Conservation (phyloP, 2,113 vertebrate genomes). For the Glareola pratincola region DNA sequence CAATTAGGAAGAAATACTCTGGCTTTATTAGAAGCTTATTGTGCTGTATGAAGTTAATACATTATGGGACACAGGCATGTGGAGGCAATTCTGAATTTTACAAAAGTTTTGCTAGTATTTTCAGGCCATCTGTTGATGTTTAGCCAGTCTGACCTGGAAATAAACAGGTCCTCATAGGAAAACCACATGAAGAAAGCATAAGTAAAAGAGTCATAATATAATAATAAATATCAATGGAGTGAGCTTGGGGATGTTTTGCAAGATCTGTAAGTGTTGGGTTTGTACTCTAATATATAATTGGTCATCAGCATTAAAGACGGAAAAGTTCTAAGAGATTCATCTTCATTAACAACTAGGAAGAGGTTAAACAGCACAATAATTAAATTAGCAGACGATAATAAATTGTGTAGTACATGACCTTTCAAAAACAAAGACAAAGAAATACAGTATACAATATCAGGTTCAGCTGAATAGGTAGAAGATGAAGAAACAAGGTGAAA, state of each 20-base stretch:
- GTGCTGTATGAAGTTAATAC: neutral
- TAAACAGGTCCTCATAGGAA: neutral
- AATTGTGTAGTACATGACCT: conserved; percentile 7
- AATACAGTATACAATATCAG: neutral
- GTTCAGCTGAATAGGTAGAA: neutral
- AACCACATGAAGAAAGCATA: neutral
- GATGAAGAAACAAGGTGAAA: neutral
- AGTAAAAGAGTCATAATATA: neutral
- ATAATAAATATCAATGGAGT: neutral
- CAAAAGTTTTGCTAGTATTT: neutral
- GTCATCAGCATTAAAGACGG: neutral
- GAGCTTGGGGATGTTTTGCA: neutral
- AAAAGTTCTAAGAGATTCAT: neutral
- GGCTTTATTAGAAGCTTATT: neutral
- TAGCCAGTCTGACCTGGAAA: neutral
- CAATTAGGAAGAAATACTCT: neutral
- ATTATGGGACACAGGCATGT: neutral
- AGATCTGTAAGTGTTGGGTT: neutral
- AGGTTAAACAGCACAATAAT: conserved; percentile 41
- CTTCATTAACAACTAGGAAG: conserved; percentile 36
- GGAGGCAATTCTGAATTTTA: neutral
- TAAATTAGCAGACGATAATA: conserved; percentile 48
- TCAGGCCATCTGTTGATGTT: neutral
- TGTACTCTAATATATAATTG: neutral
- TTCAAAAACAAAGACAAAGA: neutral